Percentiles rank a stretch among this genome's conserved stretches.
These are phyloP conservation scores for Aurelia aurita DNA, from an alignment of 30 jellyfish, hydroid and myxozoan species.

Conservation along the genomic window DNA sequence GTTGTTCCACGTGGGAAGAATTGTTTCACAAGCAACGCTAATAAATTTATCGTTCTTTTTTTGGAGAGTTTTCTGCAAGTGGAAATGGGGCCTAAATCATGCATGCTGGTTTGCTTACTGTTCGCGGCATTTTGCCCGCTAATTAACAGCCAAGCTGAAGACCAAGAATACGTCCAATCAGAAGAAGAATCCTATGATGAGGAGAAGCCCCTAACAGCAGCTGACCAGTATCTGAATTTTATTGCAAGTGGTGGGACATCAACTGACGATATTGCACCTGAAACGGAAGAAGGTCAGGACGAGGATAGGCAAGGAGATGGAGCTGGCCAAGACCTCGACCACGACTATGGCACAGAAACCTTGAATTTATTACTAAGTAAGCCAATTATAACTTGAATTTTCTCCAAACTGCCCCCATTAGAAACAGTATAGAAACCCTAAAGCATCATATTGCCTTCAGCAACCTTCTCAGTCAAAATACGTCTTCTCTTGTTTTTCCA, in stretches of 20 bases:
- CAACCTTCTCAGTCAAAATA: too few species aligned
- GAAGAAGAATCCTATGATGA: constrained; percentile 15
- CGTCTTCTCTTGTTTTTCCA: too few species aligned
- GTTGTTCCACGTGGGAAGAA: too few species aligned
- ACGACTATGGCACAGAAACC: background rate
- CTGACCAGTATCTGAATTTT: constrained; percentile 51
- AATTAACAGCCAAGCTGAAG: constrained; percentile 5
- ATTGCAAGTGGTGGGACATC: constrained; percentile 20
- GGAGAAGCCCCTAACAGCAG: constrained; percentile 26
- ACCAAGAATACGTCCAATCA: background rate
- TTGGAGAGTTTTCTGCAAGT: too few species aligned
- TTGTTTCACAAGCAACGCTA: too few species aligned
- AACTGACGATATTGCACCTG: background rate
- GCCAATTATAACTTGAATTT: background rate
- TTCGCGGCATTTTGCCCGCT: background rate
- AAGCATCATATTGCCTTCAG: too few species aligned
- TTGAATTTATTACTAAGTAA: background rate
- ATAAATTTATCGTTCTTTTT: too few species aligned
- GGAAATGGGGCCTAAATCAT: background rate
- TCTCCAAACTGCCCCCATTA: too few species aligned
- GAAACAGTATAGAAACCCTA: too few species aligned
- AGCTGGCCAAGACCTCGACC: background rate
- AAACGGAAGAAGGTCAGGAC: background rate
- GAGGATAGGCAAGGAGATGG: background rate
- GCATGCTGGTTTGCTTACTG: background rate